phyloP scores from a whole-genome alignment of 2,888 invertebrate species.

The Cephus sareptanus region DNA sequence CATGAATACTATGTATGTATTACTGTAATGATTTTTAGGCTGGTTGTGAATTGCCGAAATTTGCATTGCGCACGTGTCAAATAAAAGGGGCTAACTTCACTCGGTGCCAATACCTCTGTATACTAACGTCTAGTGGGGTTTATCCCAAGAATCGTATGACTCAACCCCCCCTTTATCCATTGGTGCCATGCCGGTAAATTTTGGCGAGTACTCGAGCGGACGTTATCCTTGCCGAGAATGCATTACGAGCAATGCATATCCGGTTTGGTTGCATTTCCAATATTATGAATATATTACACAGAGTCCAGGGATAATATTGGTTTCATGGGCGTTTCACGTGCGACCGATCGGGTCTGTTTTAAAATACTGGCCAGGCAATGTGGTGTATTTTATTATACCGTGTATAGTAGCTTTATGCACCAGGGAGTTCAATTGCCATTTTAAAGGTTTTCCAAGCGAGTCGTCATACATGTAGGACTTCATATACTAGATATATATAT shows the following conservation, averaged over 20 bases:
- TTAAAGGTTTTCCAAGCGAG: neutral
- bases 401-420: neutral
- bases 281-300: conserved; percentile 2
- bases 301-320: neutral
- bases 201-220: neutral
- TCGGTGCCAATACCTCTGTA: neutral
- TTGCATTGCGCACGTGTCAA: neutral
- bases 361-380: neutral
- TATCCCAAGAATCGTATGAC: neutral
- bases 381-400: neutral
- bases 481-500: neutral
- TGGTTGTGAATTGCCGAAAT: neutral
- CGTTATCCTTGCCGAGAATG: neutral
- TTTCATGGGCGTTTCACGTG: neutral
- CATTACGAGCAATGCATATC: neutral
- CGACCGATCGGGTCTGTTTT: neutral
- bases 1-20: neutral
- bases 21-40: neutral
- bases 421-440: neutral
- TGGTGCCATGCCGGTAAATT: neutral
- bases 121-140: neutral
- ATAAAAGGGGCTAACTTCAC: neutral
- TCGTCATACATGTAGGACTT: neutral
- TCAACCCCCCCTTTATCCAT: neutral
- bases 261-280: neutral